Percentiles rank a stretch among this genome's conserved stretches.
Evolutionary conservation across 2,797 vertebrate species (phyloP).

Genomic region (Hoplostethus atlanticus): DNA sequence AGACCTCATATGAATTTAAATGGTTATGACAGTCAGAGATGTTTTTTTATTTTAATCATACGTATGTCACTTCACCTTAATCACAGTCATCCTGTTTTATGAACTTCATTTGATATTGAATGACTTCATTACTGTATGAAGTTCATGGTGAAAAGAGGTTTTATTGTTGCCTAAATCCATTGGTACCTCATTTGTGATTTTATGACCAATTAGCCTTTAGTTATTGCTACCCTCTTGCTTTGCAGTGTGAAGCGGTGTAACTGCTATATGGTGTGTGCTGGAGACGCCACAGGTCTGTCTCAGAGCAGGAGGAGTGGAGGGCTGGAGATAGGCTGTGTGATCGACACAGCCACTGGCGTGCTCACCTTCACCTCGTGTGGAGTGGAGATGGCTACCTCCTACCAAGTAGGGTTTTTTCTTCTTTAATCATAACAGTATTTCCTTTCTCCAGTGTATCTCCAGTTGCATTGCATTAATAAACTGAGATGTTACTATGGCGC

Average conservation of each 20-base stretch:
- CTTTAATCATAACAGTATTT: not conserved
- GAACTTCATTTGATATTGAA: not conserved
- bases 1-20: too few species aligned
- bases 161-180: not conserved
- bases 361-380: slow-evolving; percentile 94
- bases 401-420: slow-evolving; percentile 84
- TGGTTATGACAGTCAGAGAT: too few species aligned
- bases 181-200: not conserved
- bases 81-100: not conserved
- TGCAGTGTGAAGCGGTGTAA: slow-evolving; percentile 92
- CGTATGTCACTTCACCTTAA: not conserved
- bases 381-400: slow-evolving; percentile 92
- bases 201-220: not conserved
- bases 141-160: not conserved
- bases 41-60: not conserved
- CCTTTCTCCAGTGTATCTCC: slow-evolving; percentile 13
- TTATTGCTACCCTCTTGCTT: slow-evolving; percentile 18
- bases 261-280: slow-evolving; percentile 97
- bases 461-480: slow-evolving; percentile 7
- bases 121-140: not conserved
- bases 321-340: slow-evolving; percentile 93
- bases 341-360: slow-evolving; percentile 91
- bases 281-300: slow-evolving; percentile 90
- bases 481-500: not conserved
- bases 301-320: slow-evolving; percentile 91